Evolutionary conservation across 2,113 vertebrate genomes (phyloP), one percentile per base, ranked within the genome.

Genomic region (Montifringilla adamsi): DNA sequence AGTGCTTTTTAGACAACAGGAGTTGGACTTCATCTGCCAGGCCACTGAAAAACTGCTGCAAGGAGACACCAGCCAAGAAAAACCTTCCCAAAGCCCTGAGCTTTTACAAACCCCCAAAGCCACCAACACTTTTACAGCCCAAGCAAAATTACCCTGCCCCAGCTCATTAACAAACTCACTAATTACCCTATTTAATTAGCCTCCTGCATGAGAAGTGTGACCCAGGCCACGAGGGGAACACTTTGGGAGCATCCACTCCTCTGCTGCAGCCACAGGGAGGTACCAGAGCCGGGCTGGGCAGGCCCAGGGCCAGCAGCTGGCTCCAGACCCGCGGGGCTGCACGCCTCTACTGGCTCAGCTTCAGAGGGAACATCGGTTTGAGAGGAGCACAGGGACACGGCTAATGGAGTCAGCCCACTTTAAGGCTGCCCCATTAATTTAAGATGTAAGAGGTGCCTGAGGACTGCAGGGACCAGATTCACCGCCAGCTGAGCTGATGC

Each of bases 241-340:
- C 13, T 70, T 6, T 13, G 4, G 37, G 37, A 37, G 37, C 37
- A 37, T 31, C 55, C 13, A 4, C 11, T 11, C 24, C 67, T 18
- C 15, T 9, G 14, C 15, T 31, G 10, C 37, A 49, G 60, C 7
- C 1, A 0, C 43, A 19, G 30, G 82, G 52, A 7, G 2, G 37
- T 3, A 2, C 14, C 9, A 0, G 13, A 7, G 1, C 0, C 3
- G 0, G 1, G 31, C 1, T 0, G 8, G 63, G 58, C 86, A 59
- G 22, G 0, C 0, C 2, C 2, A 3, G 0, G 2, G 47, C n/a
- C 49, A 72, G 75, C 94, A 93, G 90, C 82, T 86, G 90, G 59
- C 4, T 60, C 62, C 2, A 1, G 3, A 4, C 52, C 35, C 43
- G 14, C 0, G 10, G 85, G 68, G 82, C 41, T 3, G 1, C 53